Base-by-base conservation (phyloP, 2,888 invertebrate genomes). In the Charanyca ferruginea region DNA sequence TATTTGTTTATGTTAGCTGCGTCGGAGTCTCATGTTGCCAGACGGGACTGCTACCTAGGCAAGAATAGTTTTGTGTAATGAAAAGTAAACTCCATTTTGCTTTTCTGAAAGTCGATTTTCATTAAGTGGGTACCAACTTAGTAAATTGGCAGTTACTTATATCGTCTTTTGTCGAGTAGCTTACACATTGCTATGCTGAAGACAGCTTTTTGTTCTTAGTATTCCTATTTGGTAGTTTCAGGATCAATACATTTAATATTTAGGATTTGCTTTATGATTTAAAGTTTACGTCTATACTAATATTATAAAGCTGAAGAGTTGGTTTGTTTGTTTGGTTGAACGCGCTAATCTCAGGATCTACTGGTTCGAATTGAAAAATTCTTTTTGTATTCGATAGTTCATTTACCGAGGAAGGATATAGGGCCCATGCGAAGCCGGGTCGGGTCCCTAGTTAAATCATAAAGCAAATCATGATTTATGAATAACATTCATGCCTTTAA, bases 1-100 rank as follows among this genome's bases (percentile, higher is more conserved):
- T 57, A 71, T 73, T 63, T 63, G 16, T 72, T 64, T 72, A 49
- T 45, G 41, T n/a, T 51, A 44, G 22, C 8, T n/a, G 22, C 62
- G 55, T 48, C 52, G 13, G 25, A 16, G 20, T 3, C 32, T 41
- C 23, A 20, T 41, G 25, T 11, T 38, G 0, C 22, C 47, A 60
- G 23, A 13, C n/a, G 47, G n/a, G n/a, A 48, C 25, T 28, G 20
- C 25, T 32, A 18, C n/a, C 13, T 25, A 42, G 20, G 20, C 23
- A 48, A 13, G 13, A 4, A 42, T 48, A 25, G 48, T 63, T 63
- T 72, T 11, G n/a, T 22, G 3, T 16, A 72, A 2, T 0, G 11
- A 18, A 72, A 48, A 32, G 7, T 1, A 11, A 28, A 28, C 28
- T 2, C n/a, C n/a, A n/a, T n/a, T n/a, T n/a, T n/a, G n/a, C n/a